These are phyloP conservation scores for Poecilus cupreus DNA, from an alignment of 2,888 invertebrate genomes.

Conservation along the genomic window DNA sequence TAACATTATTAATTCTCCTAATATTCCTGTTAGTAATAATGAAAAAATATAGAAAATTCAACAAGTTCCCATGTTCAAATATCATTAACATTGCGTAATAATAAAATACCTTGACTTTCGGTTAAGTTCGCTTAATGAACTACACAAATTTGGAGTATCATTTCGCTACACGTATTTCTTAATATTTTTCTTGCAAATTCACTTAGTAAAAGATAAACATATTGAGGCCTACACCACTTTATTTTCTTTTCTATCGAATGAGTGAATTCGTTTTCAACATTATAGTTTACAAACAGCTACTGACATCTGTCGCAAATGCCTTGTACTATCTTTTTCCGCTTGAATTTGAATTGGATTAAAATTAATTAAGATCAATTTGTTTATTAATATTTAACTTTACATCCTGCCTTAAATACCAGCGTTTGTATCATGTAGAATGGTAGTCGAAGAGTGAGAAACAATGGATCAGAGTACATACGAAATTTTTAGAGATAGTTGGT, in stretches of 20 bases:
- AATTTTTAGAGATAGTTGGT: slow-evolving; percentile 72
- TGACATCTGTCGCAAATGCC: slow-evolving; percentile 17
- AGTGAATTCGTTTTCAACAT: slow-evolving; percentile 1
- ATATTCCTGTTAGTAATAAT: slow-evolving; percentile 11
- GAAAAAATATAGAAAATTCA: slow-evolving; percentile 19
- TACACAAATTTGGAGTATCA: not conserved
- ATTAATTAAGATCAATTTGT: slow-evolving; percentile 27
- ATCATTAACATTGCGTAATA: slow-evolving; percentile 42
- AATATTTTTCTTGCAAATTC: slow-evolving; percentile 10
- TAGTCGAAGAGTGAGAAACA: slow-evolving; percentile 2
- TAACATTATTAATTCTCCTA: not conserved
- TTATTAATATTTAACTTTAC: slow-evolving; percentile 4
- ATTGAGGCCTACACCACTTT: slow-evolving; percentile 49
- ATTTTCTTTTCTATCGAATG: slow-evolving; percentile 42
- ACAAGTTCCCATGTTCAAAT: slow-evolving; percentile 25
- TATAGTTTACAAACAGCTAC: not conserved
- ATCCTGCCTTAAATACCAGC: slow-evolving; percentile 4
- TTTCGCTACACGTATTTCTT: not conserved
- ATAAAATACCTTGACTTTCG: slow-evolving; percentile 39
- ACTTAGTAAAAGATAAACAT: slow-evolving; percentile 45
- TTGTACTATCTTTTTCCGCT: not conserved
- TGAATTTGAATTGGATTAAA: slow-evolving; percentile 3
- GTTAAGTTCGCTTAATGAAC: not conserved
- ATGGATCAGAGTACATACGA: slow-evolving; percentile 61
- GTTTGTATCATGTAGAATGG: not conserved